phyloP scores from a whole-genome alignment of 2,888 invertebrate genomes.

The Drosophila rellima region DNA sequence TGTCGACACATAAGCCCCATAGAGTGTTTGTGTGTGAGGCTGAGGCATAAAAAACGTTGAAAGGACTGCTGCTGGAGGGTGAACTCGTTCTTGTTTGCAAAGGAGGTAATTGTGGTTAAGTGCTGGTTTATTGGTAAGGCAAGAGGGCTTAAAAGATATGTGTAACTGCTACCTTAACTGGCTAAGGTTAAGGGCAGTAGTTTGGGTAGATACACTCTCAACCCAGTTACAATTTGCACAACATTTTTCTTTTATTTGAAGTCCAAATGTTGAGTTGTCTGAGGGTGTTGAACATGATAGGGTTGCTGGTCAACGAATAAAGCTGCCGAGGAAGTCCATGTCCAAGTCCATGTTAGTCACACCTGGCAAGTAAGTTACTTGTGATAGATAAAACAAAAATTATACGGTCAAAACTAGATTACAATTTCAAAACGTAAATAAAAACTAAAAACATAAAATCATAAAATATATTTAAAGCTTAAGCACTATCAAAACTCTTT shows the following conservation, averaged over 20 bases:
- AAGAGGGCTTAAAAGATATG: conserved; percentile 77
- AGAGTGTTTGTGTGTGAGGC: conserved; percentile 29
- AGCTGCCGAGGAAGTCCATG: conserved; percentile 12
- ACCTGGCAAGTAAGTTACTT: conserved; percentile 15
- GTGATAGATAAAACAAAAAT: not conserved
- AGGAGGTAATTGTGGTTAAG: conserved; percentile 83
- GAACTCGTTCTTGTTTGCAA: conserved; percentile 69
- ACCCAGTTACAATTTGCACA: conserved; percentile 37
- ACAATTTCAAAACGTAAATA: not conserved
- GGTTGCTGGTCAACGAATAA: conserved; percentile 31
- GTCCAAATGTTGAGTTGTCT: conserved; percentile 21
- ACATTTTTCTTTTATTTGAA: conserved; percentile 26
- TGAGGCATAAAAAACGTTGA: conserved; percentile 62
- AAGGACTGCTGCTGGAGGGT: conserved; percentile 50
- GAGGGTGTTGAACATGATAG: conserved; percentile 54
- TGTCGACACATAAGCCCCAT: conserved; percentile 49
- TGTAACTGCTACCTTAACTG: conserved; percentile 47
- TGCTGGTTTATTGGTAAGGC: conserved; percentile 82
- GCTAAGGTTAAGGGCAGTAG: conserved; percentile 65
- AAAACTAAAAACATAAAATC: not conserved
- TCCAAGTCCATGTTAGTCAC: conserved; percentile 6
- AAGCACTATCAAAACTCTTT: not conserved
- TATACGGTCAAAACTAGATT: not conserved
- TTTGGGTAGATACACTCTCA: conserved; percentile 23
- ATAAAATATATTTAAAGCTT: not conserved